Percentiles rank a stretch among this genome's conserved stretches.
Evolutionary conservation across 2,888 invertebrate species (phyloP).

Genomic region (Dynastes maya): DNA sequence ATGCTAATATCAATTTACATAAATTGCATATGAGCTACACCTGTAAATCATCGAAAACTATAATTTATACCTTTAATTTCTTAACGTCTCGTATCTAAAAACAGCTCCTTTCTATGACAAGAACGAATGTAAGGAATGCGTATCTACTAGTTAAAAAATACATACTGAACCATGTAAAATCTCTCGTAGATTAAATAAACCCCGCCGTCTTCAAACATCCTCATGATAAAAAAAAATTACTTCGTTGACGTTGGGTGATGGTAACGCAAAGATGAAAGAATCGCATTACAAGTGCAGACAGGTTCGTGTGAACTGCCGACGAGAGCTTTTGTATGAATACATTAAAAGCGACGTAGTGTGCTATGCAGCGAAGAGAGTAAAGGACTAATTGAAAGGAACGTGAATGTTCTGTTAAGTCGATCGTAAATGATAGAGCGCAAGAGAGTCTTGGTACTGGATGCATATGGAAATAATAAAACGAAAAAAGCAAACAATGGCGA

Average conservation of each 20-base stretch:
- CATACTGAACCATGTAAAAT: neutral
- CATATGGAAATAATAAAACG: slow-evolving; percentile 37
- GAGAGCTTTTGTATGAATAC: slow-evolving; percentile 39
- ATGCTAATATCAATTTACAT: no score
- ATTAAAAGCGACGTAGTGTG: slow-evolving; percentile 29
- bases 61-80: no score
- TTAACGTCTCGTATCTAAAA: no score
- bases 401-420: slow-evolving; percentile 37
- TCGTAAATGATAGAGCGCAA: slow-evolving; percentile 39
- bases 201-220: slow-evolving; percentile 16
- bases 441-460: slow-evolving; percentile 3
- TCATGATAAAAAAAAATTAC: slow-evolving; percentile 19
- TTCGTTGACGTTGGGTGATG: slow-evolving; percentile 17
- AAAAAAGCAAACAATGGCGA: slow-evolving; percentile 37
- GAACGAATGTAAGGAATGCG: no score
- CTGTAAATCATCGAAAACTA: no score
- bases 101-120: no score
- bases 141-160: no score
- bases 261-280: slow-evolving; percentile 34
- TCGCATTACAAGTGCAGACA: slow-evolving; percentile 37
- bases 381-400: slow-evolving; percentile 40
- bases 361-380: slow-evolving; percentile 22
- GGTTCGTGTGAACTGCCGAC: slow-evolving; percentile 33
- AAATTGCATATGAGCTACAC: no score
- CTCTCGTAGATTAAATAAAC: slow-evolving; percentile 4